phyloP scores from a whole-genome alignment of 2,888 invertebrate genomes.

The Trachelus stipa region DNA sequence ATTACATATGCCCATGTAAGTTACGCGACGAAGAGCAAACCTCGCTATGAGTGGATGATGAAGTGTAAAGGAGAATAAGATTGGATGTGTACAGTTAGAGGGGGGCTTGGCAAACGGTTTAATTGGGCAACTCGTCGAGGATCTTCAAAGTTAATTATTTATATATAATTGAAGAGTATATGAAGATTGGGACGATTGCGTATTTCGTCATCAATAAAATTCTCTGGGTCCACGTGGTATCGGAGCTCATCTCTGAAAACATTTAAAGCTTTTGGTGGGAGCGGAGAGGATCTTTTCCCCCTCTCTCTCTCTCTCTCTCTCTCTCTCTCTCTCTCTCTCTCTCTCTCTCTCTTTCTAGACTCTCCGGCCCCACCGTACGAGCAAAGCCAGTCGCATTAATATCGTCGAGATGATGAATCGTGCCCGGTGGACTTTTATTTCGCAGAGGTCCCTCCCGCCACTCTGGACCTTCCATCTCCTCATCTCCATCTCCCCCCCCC shows the following conservation, averaged over 20 bases:
- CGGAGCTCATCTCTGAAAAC: conserved; percentile 46
- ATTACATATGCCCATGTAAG: not conserved
- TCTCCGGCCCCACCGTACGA: conserved; percentile 9
- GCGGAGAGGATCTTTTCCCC: not conserved
- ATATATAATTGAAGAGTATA: conserved; percentile 45
- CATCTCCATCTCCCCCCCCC: conserved; percentile 33
- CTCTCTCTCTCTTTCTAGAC: not conserved
- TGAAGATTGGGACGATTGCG: conserved; percentile 48
- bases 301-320: not conserved
- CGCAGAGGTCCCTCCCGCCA: conserved; percentile 21
- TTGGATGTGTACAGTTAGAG: not conserved
- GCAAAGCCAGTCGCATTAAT: conserved; percentile 51
- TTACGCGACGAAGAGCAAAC: not conserved
- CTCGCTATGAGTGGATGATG: not conserved
- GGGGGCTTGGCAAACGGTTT: conserved; percentile 6
- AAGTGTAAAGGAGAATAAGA: not conserved
- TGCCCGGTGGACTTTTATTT: conserved; percentile 42
- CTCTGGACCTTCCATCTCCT: conserved; percentile 24
- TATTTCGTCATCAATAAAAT: conserved; percentile 55
- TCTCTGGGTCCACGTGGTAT: conserved; percentile 42
- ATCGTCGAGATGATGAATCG: conserved; percentile 56
- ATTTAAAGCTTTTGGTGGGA: conserved; percentile 29
- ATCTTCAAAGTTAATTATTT: conserved; percentile 46
- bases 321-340: not conserved
- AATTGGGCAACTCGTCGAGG: conserved; percentile 15